Conservation (phyloP, 2,113 vertebrate species). For the Boleophthalmus pectinirostris region DNA sequence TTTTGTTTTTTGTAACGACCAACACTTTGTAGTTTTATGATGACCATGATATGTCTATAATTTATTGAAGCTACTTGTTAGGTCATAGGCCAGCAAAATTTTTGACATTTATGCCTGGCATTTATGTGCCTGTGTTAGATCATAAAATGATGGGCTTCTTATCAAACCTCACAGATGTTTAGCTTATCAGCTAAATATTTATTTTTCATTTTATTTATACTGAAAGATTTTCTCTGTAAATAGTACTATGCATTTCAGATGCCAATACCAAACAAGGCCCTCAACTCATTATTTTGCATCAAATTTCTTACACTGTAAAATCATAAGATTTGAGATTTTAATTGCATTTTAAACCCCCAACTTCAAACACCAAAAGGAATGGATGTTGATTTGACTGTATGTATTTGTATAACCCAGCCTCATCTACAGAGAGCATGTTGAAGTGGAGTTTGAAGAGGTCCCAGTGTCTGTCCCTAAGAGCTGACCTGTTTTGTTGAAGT, state of each 20-base stretch:
- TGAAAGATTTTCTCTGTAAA: too few species aligned
- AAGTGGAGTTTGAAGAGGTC: slow-evolving; percentile 14
- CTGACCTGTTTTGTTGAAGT: slow-evolving; percentile 71
- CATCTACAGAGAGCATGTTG: not conserved
- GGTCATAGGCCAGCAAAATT: too few species aligned
- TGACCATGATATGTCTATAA: not conserved
- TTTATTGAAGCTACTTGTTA: not conserved
- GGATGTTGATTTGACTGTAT: not conserved
- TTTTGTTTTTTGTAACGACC: not conserved
- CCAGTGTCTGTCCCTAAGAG: slow-evolving; percentile 12
- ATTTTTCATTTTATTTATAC: too few species aligned
- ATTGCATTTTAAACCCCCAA: not conserved
- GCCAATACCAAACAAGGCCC: too few species aligned
- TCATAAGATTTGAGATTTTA: not conserved
- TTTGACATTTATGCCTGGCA: too few species aligned
- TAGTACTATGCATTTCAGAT: too few species aligned
- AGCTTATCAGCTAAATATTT: too few species aligned
- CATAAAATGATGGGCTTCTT: too few species aligned
- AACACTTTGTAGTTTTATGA: too few species aligned
- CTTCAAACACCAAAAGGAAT: not conserved
- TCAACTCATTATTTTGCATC: not conserved
- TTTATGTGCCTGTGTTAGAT: too few species aligned
- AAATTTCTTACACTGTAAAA: not conserved
- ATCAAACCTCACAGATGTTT: too few species aligned
- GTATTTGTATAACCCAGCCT: not conserved